These are phyloP conservation scores for Neoseiulus cucumeris DNA, from an alignment of 1,140 invertebrate genomes.

Conservation along the genomic window DNA sequence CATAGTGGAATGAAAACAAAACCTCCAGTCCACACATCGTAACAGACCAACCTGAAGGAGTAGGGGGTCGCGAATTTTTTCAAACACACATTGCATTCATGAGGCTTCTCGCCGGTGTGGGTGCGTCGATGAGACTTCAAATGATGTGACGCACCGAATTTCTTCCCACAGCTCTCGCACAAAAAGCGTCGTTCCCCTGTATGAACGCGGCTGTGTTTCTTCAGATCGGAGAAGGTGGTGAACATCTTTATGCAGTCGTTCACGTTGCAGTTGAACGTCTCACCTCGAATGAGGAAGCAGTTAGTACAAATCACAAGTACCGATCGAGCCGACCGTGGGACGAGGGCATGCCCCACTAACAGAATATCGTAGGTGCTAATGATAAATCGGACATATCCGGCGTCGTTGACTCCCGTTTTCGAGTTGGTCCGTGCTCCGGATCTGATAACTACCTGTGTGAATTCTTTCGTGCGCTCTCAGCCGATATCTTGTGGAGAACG, in stretches of 20 bases:
- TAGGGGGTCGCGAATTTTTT: slow-evolving; percentile 6
- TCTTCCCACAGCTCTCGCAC: slow-evolving; percentile 64
- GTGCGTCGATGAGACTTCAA: slow-evolving; percentile 61
- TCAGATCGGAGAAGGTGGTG: slow-evolving; percentile 74
- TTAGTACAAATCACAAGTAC: slow-evolving; percentile 14
- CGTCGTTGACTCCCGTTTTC: slow-evolving; percentile 14
- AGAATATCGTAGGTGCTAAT: background rate
- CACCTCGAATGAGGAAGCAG: slow-evolving; percentile 49
- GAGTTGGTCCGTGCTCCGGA: too few relatives aligned
- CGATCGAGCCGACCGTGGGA: slow-evolving; percentile 6
- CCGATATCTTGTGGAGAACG: slow-evolving; percentile 81
- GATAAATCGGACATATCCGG: background rate
- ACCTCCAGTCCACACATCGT: too few relatives aligned
- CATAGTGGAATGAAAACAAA: too few relatives aligned
- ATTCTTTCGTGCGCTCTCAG: background rate
- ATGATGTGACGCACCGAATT: slow-evolving; percentile 81
- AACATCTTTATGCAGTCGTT: slow-evolving; percentile 71
- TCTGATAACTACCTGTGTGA: background rate
- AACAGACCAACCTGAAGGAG: background rate
- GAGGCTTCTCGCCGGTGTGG: slow-evolving; percentile 36
- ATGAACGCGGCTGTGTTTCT: slow-evolving; percentile 77
- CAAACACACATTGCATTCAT: slow-evolving; percentile 12
- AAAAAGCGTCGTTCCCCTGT: slow-evolving; percentile 78
- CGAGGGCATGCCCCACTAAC: background rate
- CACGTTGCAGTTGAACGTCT: slow-evolving; percentile 79